Evolutionary conservation across 2,888 invertebrate species (phyloP).

Genomic region (Drosophila neonasuta): DNA sequence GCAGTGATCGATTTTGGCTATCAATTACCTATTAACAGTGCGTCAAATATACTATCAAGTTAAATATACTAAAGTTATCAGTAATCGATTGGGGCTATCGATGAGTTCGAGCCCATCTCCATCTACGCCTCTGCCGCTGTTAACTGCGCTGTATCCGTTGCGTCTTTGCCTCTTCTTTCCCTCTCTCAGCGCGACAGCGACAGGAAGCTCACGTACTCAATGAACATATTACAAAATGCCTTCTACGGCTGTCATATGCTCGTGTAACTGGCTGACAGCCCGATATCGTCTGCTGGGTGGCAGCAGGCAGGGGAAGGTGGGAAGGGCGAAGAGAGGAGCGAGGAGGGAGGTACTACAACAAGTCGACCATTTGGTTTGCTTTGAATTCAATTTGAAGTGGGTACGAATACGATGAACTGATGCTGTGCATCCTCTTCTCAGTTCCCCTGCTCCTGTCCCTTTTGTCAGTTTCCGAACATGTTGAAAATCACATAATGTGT

Average conservation of each 20-base stretch:
- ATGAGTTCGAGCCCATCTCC: not conserved
- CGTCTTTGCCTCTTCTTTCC: not conserved
- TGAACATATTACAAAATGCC: slow-evolving; percentile 77
- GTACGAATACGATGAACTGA: slow-evolving; percentile 29
- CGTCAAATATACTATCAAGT: not conserved
- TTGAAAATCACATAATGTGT: slow-evolving; percentile 81
- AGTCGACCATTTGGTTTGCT: slow-evolving; percentile 62
- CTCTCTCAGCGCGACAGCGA: slow-evolving; percentile 1
- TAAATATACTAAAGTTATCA: not conserved
- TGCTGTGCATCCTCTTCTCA: slow-evolving; percentile 32
- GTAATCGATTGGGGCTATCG: not conserved
- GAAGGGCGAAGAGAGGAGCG: not conserved
- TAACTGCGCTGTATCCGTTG: slow-evolving; percentile 6
- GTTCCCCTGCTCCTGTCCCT: slow-evolving; percentile 6
- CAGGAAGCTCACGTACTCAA: slow-evolving; percentile 74
- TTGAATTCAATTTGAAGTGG: slow-evolving; percentile 71
- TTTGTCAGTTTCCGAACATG: slow-evolving; percentile 57
- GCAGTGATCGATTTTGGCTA: no score
- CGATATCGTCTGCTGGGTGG: not conserved
- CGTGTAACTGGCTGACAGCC: slow-evolving; percentile 73
- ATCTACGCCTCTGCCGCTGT: slow-evolving; percentile 38
- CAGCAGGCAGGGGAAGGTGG: not conserved
- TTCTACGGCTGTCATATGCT: slow-evolving; percentile 73
- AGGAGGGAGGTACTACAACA: slow-evolving; percentile 8
- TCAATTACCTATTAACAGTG: not conserved